These are phyloP conservation scores for Andrena minutula DNA, from an alignment of 2,888 invertebrate genomes.

Conservation along the genomic window DNA sequence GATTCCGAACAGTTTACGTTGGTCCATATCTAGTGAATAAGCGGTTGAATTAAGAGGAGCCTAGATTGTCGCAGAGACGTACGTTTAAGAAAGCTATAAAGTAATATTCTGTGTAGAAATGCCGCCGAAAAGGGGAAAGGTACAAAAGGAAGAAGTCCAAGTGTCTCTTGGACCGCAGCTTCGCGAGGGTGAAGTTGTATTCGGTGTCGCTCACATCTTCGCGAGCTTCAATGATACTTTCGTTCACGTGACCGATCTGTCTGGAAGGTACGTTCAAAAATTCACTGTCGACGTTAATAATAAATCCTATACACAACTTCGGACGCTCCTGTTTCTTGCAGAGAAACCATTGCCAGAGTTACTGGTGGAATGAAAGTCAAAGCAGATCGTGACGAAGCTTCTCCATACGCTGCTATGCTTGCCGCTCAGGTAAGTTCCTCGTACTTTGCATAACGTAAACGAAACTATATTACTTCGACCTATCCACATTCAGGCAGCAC, in stretches of 20 bases:
- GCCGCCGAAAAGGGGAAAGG: constrained; percentile 99
- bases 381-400: constrained; percentile 99
- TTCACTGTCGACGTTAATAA: not conserved
- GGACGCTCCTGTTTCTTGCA: constrained; percentile 68
- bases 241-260: constrained; percentile 99
- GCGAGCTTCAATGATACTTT: constrained; percentile 99
- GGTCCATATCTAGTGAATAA: not conserved
- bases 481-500: constrained; percentile 79
- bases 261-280: constrained; percentile 89
- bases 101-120: constrained; percentile 86
- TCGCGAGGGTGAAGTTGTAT: constrained; percentile 98
- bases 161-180: constrained; percentile 98
- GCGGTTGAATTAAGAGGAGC: not conserved
- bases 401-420: constrained; percentile 99
- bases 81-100: not conserved
- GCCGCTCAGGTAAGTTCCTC: constrained; percentile 94
- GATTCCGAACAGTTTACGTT: constrained; percentile 32
- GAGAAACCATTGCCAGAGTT: constrained; percentile 97
- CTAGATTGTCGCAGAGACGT: not conserved
- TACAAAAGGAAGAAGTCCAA: constrained; percentile 98
- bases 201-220: constrained; percentile 99
- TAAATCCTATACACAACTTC: not conserved
- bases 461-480: not conserved
- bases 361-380: constrained; percentile 99
- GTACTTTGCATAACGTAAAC: not conserved